Percentiles rank a stretch among this genome's conserved stretches.
Conservation (phyloP, 1,140 invertebrate species). For the Drosophila nikananu region DNA sequence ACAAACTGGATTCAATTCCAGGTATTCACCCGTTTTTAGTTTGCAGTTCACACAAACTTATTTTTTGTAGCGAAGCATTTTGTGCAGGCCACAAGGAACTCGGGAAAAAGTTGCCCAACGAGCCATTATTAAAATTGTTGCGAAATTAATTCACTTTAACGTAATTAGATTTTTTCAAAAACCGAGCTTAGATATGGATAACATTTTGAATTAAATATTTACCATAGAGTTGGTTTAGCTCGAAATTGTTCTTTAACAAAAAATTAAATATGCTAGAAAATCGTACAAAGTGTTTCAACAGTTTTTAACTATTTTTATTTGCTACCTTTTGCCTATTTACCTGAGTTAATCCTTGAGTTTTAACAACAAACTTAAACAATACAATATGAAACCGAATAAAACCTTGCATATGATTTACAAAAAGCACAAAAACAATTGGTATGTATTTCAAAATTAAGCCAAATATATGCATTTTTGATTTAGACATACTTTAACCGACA, state of each 20-base stretch:
- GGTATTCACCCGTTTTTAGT: constrained; percentile 24
- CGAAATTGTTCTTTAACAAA: background rate
- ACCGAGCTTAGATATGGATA: background rate
- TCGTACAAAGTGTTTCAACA: constrained; percentile 6
- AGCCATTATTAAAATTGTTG: background rate
- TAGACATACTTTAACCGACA: constrained; percentile 31
- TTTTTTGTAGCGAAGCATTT: constrained; percentile 15
- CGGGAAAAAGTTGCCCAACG: background rate
- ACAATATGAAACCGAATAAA: constrained; percentile 23
- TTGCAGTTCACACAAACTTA: constrained; percentile 29
- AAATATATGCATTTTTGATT: constrained; percentile 63
- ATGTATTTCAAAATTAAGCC: constrained; percentile 84
- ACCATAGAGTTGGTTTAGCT: background rate
- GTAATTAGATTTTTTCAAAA: background rate
- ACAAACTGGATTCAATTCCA: constrained; percentile 28
- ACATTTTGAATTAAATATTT: background rate
- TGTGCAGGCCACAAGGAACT: constrained; percentile 20
- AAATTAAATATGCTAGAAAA: no score
- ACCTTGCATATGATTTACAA: constrained; percentile 61
- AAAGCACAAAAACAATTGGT: constrained; percentile 81
- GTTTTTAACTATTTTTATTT: constrained; percentile 35
- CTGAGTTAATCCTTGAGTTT: constrained; percentile 13
- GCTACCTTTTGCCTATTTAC: constrained; percentile 35
- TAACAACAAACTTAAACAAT: constrained; percentile 28
- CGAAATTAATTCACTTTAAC: no score